Percentiles rank a stretch among this genome's conserved stretches.
These are phyloP conservation scores for Globodera ellingtonae DNA, from an alignment of 1,140 invertebrate genomes.

Conservation along the genomic window DNA sequence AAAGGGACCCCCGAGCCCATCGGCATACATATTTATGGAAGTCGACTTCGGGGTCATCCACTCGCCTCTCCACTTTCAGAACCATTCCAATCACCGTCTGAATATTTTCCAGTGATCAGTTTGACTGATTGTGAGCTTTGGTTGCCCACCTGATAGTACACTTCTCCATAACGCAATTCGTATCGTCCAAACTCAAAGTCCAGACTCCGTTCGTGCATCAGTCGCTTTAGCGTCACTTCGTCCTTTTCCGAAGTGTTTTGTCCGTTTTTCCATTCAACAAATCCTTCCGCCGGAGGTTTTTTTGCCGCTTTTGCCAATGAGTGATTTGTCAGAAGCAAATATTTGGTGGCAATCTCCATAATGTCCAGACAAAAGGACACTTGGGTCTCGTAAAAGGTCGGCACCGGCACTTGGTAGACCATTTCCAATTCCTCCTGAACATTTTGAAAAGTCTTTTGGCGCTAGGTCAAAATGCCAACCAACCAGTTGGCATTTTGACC, in stretches of 20 bases:
- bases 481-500: constrained; percentile 14
- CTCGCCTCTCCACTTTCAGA: constrained; percentile 50
- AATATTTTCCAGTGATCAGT: constrained; percentile 7
- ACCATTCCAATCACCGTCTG: constrained; percentile 50
- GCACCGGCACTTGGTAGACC: constrained; percentile 39
- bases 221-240: constrained; percentile 14
- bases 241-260: not conserved
- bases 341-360: constrained; percentile 36
- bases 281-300: constrained; percentile 7
- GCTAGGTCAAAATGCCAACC: constrained; percentile 17
- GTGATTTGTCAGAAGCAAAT: constrained; percentile 35
- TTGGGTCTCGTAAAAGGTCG: constrained; percentile 36
- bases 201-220: constrained; percentile 18
- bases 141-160: constrained; percentile 53
- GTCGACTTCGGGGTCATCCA: constrained; percentile 46
- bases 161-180: constrained; percentile 31
- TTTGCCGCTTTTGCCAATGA: constrained; percentile 17
- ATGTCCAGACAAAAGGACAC: constrained; percentile 45
- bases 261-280: not conserved
- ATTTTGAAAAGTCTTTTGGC: not conserved
- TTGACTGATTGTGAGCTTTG: not conserved
- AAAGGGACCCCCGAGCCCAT: not conserved
- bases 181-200: constrained; percentile 57
- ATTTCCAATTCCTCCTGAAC: constrained; percentile 39
- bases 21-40: constrained; percentile 54